Evolutionary conservation across 2,113 vertebrate species (phyloP).

Genomic region (Macaca nemestrina): DNA sequence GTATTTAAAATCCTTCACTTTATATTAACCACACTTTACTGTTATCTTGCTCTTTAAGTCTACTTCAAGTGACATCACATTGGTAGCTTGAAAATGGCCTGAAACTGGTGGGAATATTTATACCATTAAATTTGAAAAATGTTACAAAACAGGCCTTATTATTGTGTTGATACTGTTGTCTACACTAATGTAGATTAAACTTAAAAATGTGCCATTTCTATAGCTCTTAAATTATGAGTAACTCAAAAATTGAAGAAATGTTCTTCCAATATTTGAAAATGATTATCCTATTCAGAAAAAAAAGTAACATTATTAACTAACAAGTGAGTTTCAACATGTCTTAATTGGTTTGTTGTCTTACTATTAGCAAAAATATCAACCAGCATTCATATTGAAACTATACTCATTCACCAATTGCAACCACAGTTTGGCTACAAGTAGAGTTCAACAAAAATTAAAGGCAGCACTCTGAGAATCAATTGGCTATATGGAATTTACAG

Average conservation of each 20-base stretch:
- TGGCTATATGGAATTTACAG: neutral
- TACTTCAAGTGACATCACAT: neutral
- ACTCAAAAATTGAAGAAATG: neutral
- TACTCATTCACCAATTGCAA: neutral
- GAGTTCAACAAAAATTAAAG: conserved; percentile 6
- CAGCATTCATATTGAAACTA: neutral
- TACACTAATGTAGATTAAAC: neutral
- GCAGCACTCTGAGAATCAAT: neutral
- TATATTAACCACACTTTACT: neutral
- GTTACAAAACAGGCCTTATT: neutral
- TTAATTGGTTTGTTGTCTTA: conserved; percentile 7
- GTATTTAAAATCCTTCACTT: neutral
- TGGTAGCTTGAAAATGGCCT: neutral
- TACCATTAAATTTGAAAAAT: neutral
- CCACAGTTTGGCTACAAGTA: neutral
- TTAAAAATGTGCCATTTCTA: neutral
- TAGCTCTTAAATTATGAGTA: neutral
- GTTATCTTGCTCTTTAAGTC: neutral
- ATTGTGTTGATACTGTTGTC: neutral
- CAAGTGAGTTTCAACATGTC: neutral
- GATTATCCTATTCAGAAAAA: neutral
- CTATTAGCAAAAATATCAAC: conserved; percentile 2
- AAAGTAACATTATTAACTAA: neutral
- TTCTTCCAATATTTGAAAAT: neutral
- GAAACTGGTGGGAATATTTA: neutral